Base-by-base conservation (phyloP, 1,140 invertebrate species). In the Drosophila saltans region DNA sequence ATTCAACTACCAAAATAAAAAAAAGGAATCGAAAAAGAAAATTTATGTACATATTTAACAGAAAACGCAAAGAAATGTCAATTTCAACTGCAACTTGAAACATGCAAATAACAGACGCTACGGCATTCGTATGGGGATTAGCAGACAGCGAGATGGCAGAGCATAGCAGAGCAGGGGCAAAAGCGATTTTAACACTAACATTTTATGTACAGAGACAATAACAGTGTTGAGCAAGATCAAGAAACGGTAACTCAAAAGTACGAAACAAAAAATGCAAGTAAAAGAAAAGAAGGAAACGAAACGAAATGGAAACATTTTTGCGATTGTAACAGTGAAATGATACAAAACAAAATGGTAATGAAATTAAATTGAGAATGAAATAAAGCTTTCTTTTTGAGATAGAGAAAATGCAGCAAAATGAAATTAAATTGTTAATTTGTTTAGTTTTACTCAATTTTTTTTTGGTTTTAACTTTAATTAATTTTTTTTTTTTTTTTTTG, bases 341-440 rank as follows among this genome's bases (percentile, higher is more conserved):
- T 71, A 70, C 41, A 39, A 33, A 80, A 80, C 64, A 9, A 40
- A 82, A 75, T 45, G 43, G 41, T 59, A 82, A 66, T 10, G 33
- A 57, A 66, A 77, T 10, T 26, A 69, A 72, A 59, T 33, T 48
- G 26, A 6, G 64, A 72, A 68, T 40, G n/a, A 36, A 72, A 72
- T 21, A 11, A 26, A 66, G 55, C 5, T n/a, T 10, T 9, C 52
- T 39, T 45, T 61, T 30, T 71, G 69, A 60, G 52, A 67, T 43
- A 73, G 30, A 59, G 48, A 59, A 52, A 78, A 81, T 77, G 79
- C 69, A 81, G 79, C 73, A 69, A 81, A 81, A 69, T 78, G n/a
- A 81, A 69, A 66, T 69, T 10, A 67, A 69, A 61, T 67, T 59
- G 36, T 39, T 76, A 55, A 69, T 76, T 69, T 59, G 45, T 80